Evolutionary conservation across 2,888 invertebrate species (phyloP).

Genomic region (Pardosa pseudoannulata): DNA sequence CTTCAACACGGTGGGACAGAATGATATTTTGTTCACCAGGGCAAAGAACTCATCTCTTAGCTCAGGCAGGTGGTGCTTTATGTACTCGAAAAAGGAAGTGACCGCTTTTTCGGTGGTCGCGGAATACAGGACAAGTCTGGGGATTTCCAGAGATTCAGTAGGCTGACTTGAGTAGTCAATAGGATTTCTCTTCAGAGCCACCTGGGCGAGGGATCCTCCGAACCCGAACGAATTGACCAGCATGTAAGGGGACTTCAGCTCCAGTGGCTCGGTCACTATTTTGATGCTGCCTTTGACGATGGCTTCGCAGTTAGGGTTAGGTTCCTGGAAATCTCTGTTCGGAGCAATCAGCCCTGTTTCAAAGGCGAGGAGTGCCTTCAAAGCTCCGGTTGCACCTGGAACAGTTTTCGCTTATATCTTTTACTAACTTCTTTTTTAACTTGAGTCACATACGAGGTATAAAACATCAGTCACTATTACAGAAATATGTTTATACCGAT

Average conservation of each 20-base stretch:
- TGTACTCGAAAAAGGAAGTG: conserved; percentile 19
- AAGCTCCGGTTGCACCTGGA: conserved; percentile 77
- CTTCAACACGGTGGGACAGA: conserved; percentile 13
- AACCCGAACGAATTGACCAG: conserved; percentile 81
- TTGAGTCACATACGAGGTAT: not conserved
- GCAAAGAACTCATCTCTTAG: conserved; percentile 40
- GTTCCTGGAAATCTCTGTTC: conserved; percentile 79
- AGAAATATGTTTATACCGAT: too few relatives aligned
- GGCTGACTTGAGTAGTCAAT: not conserved
- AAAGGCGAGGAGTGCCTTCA: conserved; percentile 80
- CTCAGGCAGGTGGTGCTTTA: conserved; percentile 14
- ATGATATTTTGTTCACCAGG: conserved; percentile 39
- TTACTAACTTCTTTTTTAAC: not conserved
- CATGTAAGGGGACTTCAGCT: conserved; percentile 78
- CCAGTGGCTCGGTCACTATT: conserved; percentile 76
- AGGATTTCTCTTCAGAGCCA: conserved; percentile 74
- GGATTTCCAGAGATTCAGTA: not conserved
- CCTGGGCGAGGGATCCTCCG: conserved; percentile 79
- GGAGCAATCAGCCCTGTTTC: conserved; percentile 79
- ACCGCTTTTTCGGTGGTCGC: conserved; percentile 45
- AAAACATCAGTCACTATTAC: too few relatives aligned
- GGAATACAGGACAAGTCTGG: conserved; percentile 30
- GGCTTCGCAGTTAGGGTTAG: conserved; percentile 79
- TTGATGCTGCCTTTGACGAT: conserved; percentile 80
- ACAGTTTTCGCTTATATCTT: not conserved